Percentiles rank a stretch among this genome's conserved stretches.
Evolutionary conservation across 2,113 vertebrate species (phyloP).

Genomic region (Tympanuchus pallidicinctus): DNA sequence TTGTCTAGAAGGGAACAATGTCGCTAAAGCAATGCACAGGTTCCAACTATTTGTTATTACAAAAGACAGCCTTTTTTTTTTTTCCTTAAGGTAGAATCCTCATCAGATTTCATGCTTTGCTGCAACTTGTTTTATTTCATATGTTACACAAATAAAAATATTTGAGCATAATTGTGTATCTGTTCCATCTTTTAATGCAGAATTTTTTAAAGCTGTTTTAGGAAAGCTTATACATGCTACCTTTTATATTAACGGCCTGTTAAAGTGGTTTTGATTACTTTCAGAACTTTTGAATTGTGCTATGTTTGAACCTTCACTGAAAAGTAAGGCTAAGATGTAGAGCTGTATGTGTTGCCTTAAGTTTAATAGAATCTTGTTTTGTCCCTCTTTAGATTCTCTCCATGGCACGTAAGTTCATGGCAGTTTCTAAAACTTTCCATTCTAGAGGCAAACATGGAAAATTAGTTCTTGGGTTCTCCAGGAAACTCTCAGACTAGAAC

Average conservation of each 20-base stretch:
- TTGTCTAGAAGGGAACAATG: conserved; percentile 87
- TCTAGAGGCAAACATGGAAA: background rate
- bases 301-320: background rate
- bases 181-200: conserved; percentile 43
- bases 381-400: background rate
- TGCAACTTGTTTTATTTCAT: conserved; percentile 84
- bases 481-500: background rate
- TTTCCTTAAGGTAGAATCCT: conserved; percentile 82
- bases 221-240: background rate
- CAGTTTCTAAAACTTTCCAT: background rate
- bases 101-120: conserved; percentile 80
- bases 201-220: conserved; percentile 8
- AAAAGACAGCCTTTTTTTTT: conserved; percentile 75
- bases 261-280: background rate
- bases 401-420: fast-evolving
- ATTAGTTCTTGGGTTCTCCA: background rate
- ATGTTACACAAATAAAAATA: conserved; percentile 75
- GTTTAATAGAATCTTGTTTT: background rate
- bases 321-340: background rate
- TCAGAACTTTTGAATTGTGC: background rate
- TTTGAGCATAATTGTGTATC: conserved; percentile 43
- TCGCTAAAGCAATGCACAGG: conserved; percentile 75
- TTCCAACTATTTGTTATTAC: conserved; percentile 85
- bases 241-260: background rate
- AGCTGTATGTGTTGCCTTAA: background rate